Base-by-base conservation (phyloP, 2,113 vertebrate genomes). In the Geococcyx californianus region DNA sequence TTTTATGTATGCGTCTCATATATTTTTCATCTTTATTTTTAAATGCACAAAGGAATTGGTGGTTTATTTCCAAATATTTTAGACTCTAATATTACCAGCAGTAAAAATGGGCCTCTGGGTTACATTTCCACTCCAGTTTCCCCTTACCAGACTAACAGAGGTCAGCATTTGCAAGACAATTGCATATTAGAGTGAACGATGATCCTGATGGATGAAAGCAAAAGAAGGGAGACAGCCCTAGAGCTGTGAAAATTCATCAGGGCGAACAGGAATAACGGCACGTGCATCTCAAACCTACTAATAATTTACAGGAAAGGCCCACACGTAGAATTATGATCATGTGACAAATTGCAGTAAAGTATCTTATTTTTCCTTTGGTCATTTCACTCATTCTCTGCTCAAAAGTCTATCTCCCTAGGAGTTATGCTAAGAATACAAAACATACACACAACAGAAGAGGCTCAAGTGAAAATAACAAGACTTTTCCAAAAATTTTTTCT, bases 291-390 rank as follows among this genome's bases (percentile, higher is more conserved):
- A 64, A 93, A 60, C 5, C 9, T 49, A 23, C 52, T 49, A 34
- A 31, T 75, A 29, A 89, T 75, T 83, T 66, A 77, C 26, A 62
- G 56, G 45, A 55, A 80, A 93, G 31, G 19, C 23, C 21, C 31
- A 25, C 25, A 45, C 0, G 0, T 31, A 60, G 40, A 74, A 55
- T 70, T 81, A 63, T 15, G 29, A 76, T 25, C n/a, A 45, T 0
- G 1, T 44, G 58, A 87, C 11, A 78, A 86, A 70, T 9, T 67
- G 33, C 34, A 67, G 11, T 42, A 69, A 82, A 8, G 10, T 56
- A 56, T 23, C 20, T 49, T 21, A 40, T 25, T 78, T 84, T 31
- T 75, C 36, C 34, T 93, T 82, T 94, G 58, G 84, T 69, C 29
- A 47, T 80, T 79, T 81, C 42, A 42, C 18, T 80, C 34, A 42